Percentiles rank a stretch among this genome's conserved stretches.
Evolutionary conservation across 2,797 vertebrate genomes (phyloP).

Genomic region (Odontamblyopus lacepedii): DNA sequence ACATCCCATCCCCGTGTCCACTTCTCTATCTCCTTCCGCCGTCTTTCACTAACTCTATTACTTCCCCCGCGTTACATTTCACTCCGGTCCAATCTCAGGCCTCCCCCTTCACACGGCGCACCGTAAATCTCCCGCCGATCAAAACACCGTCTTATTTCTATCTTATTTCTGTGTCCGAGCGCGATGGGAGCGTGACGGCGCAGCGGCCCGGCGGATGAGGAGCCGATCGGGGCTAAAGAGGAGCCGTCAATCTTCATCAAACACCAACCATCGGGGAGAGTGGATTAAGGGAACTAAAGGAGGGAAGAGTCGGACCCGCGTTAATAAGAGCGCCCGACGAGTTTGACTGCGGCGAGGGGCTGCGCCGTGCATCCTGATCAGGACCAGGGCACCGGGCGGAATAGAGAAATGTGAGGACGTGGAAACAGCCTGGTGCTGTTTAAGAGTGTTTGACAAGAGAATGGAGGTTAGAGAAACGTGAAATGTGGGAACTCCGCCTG

Average conservation of each 20-base stretch:
- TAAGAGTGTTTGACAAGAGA: no score
- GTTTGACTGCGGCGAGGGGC: background rate
- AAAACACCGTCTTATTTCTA: slow-evolving; percentile 34
- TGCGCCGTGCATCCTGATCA: background rate
- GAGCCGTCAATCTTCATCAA: slow-evolving; percentile 46
- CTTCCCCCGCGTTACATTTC: background rate
- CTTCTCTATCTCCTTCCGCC: no score
- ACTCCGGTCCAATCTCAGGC: slow-evolving; percentile 24
- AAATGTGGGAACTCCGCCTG: no score
- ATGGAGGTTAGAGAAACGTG: no score
- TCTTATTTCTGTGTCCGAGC: slow-evolving; percentile 8
- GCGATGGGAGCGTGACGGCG: slow-evolving; percentile 39
- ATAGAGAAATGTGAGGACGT: background rate
- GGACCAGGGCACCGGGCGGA: background rate
- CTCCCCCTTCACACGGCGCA: slow-evolving; percentile 14
- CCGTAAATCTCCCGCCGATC: slow-evolving; percentile 32
- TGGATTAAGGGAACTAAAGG: slow-evolving; percentile 44
- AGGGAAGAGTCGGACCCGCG: slow-evolving; percentile 19
- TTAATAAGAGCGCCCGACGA: slow-evolving; percentile 2
- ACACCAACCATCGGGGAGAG: slow-evolving; percentile 15
- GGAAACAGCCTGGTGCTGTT: no score
- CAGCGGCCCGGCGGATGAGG: slow-evolving; percentile 49
- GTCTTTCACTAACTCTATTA: background rate
- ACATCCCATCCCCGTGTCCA: background rate
- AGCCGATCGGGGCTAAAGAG: slow-evolving; percentile 9